phyloP scores from a whole-genome alignment of 37 sponge, comb jelly and placozoan genomes.

The Cladorhizidae sp. region DNA sequence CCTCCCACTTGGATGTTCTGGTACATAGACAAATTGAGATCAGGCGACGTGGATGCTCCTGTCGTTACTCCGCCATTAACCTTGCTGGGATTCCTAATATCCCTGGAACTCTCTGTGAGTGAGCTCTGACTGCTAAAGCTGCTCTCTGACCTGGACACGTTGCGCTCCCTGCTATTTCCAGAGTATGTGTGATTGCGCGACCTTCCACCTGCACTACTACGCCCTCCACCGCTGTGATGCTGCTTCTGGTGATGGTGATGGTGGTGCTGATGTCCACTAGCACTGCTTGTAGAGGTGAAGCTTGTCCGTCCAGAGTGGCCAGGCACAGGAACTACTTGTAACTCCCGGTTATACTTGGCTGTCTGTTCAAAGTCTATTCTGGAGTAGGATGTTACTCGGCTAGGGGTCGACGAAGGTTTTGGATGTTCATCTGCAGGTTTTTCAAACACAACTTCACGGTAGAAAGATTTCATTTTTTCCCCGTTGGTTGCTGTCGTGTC shows the following conservation, averaged over 20 bases:
- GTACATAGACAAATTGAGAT: neutral
- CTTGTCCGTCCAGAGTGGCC: neutral
- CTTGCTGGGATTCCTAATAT: neutral
- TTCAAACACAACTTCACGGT: slow-evolving; percentile 21
- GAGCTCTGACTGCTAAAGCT: slow-evolving; percentile 44
- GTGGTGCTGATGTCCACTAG: too few relatives aligned
- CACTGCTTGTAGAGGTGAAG: neutral
- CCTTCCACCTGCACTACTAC: neutral
- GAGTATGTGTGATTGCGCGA: slow-evolving; percentile 13
- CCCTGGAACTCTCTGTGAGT: slow-evolving; percentile 36
- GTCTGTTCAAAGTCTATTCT: slow-evolving; percentile 48
- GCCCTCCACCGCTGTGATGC: neutral
- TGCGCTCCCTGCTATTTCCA: neutral
- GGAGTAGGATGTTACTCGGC: neutral
- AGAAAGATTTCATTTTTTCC: neutral
- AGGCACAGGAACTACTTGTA: neutral
- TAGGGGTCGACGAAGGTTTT: neutral
- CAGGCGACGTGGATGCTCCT: neutral
- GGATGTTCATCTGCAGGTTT: slow-evolving; percentile 28
- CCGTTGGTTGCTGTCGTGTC: neutral
- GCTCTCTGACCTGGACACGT: slow-evolving; percentile 25
- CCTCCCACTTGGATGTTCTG: slow-evolving; percentile 16
- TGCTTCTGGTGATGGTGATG: neutral
- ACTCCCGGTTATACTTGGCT: neutral
- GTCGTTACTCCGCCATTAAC: neutral